These are phyloP conservation scores for Myrmophylax atrothorax DNA, from an alignment of 2,113 vertebrate species.

Conservation along the genomic window DNA sequence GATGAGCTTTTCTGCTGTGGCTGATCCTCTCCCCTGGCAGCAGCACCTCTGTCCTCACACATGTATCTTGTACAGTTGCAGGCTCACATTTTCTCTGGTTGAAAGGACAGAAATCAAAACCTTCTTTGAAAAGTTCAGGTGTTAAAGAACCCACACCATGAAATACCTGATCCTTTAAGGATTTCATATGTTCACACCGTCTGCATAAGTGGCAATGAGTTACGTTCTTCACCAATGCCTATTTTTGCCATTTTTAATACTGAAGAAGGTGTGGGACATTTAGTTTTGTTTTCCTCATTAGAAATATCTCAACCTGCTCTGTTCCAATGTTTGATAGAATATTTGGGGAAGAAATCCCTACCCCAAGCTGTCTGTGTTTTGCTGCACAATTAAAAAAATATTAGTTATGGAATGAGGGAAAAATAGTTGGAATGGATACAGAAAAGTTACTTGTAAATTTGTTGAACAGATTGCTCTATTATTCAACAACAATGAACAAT, in stretches of 20 bases:
- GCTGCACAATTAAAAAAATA: not conserved
- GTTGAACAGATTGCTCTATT: not conserved
- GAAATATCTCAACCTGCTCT: not conserved
- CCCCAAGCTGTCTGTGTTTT: not conserved
- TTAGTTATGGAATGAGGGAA: not conserved
- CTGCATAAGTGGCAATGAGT: not conserved
- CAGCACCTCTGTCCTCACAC: not conserved
- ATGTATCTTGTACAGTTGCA: not conserved
- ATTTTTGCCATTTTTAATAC: not conserved
- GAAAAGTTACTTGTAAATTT: constrained; percentile 10
- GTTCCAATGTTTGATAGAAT: not conserved
- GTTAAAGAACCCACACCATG: not conserved
- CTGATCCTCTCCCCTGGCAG: not conserved
- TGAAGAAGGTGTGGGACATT: not conserved
- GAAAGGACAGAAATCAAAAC: not conserved
- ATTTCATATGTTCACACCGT: accelerated
- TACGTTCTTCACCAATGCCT: not conserved
- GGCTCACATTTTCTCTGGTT: not conserved
- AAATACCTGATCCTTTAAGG: not conserved
- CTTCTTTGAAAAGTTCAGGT: not conserved
- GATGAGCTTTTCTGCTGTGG: not conserved
- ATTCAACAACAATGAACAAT: not conserved
- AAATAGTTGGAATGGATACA: not conserved
- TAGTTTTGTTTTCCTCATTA: not conserved
- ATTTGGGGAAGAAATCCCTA: not conserved